Percentiles rank a stretch among this genome's conserved stretches.
Evolutionary conservation across 2,113 vertebrate species (phyloP).

Genomic region (Morone chrysops): DNA sequence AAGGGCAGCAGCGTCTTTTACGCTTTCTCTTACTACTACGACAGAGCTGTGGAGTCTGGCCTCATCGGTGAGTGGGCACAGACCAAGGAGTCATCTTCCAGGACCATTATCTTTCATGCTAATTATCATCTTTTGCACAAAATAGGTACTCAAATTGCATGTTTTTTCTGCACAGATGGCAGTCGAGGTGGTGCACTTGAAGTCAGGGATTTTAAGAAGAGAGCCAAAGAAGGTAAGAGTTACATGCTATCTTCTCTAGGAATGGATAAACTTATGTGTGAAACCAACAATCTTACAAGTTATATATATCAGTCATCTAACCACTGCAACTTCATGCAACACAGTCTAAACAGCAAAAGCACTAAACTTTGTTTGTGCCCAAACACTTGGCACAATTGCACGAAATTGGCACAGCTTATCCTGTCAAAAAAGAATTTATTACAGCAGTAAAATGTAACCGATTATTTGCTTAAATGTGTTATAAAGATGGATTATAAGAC

Average conservation of each 20-base stretch:
- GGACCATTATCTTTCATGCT: constrained; percentile 29
- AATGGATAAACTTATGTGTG: constrained; percentile 43
- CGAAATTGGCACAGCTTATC: constrained; percentile 26
- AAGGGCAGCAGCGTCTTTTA: constrained; percentile 92
- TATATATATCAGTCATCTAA: constrained; percentile 65
- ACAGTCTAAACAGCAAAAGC: constrained; percentile 53
- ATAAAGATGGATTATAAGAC: constrained; percentile 19
- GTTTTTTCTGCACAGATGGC: constrained; percentile 84
- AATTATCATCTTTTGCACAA: constrained; percentile 51
- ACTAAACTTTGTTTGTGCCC: constrained; percentile 58
- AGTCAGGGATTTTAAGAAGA: constrained; percentile 95
- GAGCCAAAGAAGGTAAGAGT: constrained; percentile 94
- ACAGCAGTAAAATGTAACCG: constrained; percentile 37
- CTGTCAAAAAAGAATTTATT: constrained; percentile 38
- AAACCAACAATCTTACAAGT: constrained; percentile 68
- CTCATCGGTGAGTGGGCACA: constrained; percentile 89
- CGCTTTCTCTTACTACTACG: constrained; percentile 98
- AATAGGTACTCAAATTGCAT: constrained; percentile 43
- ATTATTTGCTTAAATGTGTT: constrained; percentile 45
- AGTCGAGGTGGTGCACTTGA: constrained; percentile 91
- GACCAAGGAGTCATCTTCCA: constrained; percentile 27
- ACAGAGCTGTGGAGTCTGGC: constrained; percentile 92
- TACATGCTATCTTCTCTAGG: constrained; percentile 43
- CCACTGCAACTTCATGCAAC: constrained; percentile 47
- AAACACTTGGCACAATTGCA: constrained; percentile 52